Base-by-base conservation (phyloP, 2,888 invertebrate species). In the Scotopteryx bipunctaria region DNA sequence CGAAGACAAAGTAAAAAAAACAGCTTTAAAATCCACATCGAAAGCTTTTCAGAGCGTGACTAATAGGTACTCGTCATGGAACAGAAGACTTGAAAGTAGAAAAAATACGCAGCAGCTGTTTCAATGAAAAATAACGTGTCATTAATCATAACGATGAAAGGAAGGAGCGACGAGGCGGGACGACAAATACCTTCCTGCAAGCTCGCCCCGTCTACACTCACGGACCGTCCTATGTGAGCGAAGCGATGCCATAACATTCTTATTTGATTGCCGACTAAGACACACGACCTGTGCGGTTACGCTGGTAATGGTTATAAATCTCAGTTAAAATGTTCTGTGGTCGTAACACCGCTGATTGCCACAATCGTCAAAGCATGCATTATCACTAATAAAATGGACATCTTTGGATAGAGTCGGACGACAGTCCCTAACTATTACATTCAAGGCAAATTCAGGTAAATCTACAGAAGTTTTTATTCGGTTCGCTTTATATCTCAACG, bases 111-210 rank as follows among this genome's bases (percentile, higher is more conserved):
- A 72, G 80, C 85, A 86, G 85, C 84, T 86, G 84, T 82, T 84
- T 77, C 83, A 80, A 78, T 86, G 86, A 87, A 87, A 87, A 86
- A 87, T 86, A 86, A 82, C 81, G 73, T 77, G 73, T 79, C 86
- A 86, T 87, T 86, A 85, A 87, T 87, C 87, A 87, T 83, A 81
- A 73, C 77, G 78, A 71, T 79, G 85, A 82, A 81, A 85, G 83
- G 83, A 83, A 83, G 78, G 77, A 75, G 76, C 77, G 83, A 78
- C 81, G 77, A 75, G 78, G 75, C 72, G 68, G 73, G 67, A 78
- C 83, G 86, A 85, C 86, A 85, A 84, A 86, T 82, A 81, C 79
- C 77, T 83, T 85, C 82, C 82, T 78, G 77, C 67, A 67, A 66
- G 68, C 16, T 37, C 60, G 60, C 56, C 63, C 69, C 77, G 77